Evolutionary conservation across 2,113 vertebrate species (phyloP), one percentile per base, ranked within the genome.

Genomic region (Aspiorhynchus laticeps): DNA sequence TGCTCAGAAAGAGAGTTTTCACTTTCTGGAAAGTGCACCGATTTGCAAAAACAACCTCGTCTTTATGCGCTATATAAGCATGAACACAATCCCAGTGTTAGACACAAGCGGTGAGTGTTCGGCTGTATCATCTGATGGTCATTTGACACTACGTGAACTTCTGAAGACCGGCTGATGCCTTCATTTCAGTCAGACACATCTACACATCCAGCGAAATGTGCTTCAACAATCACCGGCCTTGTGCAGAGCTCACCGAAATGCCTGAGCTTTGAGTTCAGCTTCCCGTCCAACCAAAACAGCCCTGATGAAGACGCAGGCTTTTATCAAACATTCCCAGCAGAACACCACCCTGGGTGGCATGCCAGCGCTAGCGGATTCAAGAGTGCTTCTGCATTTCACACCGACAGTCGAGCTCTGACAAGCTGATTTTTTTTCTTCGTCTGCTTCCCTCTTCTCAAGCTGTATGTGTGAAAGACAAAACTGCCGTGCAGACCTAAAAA

Each of bases 281-380:
- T 81, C 59, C 80, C 0, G 36, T 81, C 38, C 41, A 81, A 81
- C n/a, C 5, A 63, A 46, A 65, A 65, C 59, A 81, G 38, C 38
- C 11, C 14, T 46, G 80, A 81, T 81, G 38, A 46, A 53, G 63
- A 19, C 7, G 1, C 53, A 73, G 41, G 65, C 51, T 19, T 61
- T 59, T 31, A 61, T 83, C 79, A 86, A 36, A 28, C 69, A 86
- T 82, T 85, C 51, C 78, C 15, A 51, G 19, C 87, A 85, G 85
- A 65, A 31, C 31, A 28, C 46, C 28, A 89, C 88, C 90, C 91
- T 89, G 90, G 92, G 92, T 91, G 83, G 73, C 69, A 0, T 9
- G 84, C 90, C 91, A 94, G 91, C 41, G 69, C 83, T 84, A 75
- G 86, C 69, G 85, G 74, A 75, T 71, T 88, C 80, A 80, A 91